Conservation (phyloP, 2,888 invertebrate genomes). For the Polymixis flavicincta region DNA sequence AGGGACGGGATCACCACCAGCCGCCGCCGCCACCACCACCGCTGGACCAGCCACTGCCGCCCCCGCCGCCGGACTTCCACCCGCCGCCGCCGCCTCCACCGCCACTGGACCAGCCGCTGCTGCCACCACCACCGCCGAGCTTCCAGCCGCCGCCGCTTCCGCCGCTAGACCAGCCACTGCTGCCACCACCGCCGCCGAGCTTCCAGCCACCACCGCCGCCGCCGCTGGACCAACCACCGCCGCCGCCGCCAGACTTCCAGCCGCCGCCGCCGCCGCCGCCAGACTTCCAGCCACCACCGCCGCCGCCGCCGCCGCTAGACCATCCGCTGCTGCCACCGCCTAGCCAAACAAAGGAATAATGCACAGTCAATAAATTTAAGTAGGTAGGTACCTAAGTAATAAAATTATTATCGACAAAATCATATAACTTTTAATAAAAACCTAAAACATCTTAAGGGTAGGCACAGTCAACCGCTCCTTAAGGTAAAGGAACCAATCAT, state of each 20-base stretch:
- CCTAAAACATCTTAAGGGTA: background rate
- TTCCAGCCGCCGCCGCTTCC: constrained; percentile 75
- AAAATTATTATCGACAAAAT: background rate
- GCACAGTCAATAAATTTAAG: constrained; percentile 1
- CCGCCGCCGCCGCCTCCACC: constrained; percentile 65
- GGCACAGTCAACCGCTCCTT: background rate
- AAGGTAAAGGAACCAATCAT: no score
- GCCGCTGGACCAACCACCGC: constrained; percentile 63
- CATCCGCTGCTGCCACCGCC: constrained; percentile 71
- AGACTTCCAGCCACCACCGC: constrained; percentile 60
- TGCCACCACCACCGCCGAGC: constrained; percentile 74
- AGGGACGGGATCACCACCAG: constrained; percentile 79
- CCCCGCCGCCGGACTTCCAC: constrained; percentile 61
- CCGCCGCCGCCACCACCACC: constrained; percentile 72
- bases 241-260: constrained; percentile 66
- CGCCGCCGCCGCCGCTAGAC: constrained; percentile 58
- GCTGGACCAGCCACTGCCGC: constrained; percentile 64
- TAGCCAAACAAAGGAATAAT: constrained; percentile 39
- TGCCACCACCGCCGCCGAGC: constrained; percentile 57
- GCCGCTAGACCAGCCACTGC: constrained; percentile 65
- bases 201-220: constrained; percentile 67
- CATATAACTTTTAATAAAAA: background rate
- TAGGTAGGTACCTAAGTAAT: no score
- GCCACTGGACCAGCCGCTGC: constrained; percentile 61
- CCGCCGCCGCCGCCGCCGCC: constrained; percentile 62